Evolutionary conservation across 2,113 vertebrate genomes (phyloP), one percentile per base, ranked within the genome.

Genomic region (Phodopus roborovskii): DNA sequence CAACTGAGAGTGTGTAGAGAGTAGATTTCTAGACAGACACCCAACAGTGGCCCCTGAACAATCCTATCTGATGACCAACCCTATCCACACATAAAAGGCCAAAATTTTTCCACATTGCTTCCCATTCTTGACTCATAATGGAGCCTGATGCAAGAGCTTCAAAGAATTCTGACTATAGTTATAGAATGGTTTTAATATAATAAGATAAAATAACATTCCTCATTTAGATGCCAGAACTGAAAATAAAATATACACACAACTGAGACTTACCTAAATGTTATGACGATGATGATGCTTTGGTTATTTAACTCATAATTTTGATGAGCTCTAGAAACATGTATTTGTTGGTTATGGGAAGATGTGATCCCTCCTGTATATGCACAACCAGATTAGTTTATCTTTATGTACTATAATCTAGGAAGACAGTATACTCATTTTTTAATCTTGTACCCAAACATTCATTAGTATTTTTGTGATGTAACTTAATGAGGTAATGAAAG

Each of bases 121-220:
- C 50, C 13, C 36, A 89, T 71, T 33, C 74, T 88, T 96, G 93
- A 95, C 93, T 97, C 97, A 97, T 97, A 96, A 90, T 97, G 92
- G 15, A 89, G 74, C 95, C 70, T 94, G 94, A 95, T 97, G 42
- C 62, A 97, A 95, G 62, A 91, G 95, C 95, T 98, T 98, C 97
- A 98, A 97, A 98, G 98, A 96, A 98, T 97, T 98, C 97, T 89
- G 97, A 97, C 62, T 98, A 96, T 86, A 96, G 95, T 93, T 97
- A 93, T 70, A 97, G 74, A 96, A 95, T 95, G 90, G 96, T 64
- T 98, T 97, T 96, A n/a, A 92, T 93, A 92, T 91, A 26, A 97
- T 62, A 96, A 71, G 30, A 53, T 89, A 81, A 93, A 79, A 98
- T 87, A 79, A 94, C 60, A 93, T 24, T 74, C 24, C 68, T 83